Evolutionary conservation across 2,113 vertebrate species (phyloP), one percentile per base, ranked within the genome.

Genomic region (Acrocephalus arundinaceus): DNA sequence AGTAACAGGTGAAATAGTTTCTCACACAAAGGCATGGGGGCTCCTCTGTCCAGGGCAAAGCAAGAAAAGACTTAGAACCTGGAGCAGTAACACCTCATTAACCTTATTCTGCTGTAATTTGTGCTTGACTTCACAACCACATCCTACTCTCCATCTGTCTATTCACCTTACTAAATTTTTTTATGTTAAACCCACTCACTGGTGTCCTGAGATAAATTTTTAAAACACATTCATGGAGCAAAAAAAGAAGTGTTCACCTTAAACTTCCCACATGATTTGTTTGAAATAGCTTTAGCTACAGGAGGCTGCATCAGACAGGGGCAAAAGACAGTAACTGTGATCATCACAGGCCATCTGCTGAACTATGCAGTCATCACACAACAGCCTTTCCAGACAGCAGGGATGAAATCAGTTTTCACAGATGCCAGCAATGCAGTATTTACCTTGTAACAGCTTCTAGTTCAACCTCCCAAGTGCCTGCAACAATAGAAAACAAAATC

Each of bases 301-400:
- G 24, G 15, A 81, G 90, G 91, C 97, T 94, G 95, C 94, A 85
- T 97, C 97, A 97, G 97, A 97, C 19, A 96, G 95, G 87, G 96
- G 96, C 91, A 35, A 98, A 97, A 97, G 95, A 97, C 77, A 43
- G 22, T 25, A 51, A 22, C 27, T 4, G 1, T 37, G 68, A 70
- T 98, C 97, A 95, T 59, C 97, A 98, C 1, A 20, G 78, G 27
- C 24, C 6, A 91, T 97, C 97, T 95, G 97, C 87, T 97, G 97
- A 98, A 98, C 97, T 97, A 97, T 97, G 97, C 59, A 1, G 17
- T 97, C 97, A 98, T 97, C 97, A 97, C 71, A 73, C 6, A 62
- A 9, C 91, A 97, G 90, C 93, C 93, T 75, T 10, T 15, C 21
- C 62, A 37, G 4, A 51, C 4, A 49, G 5, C 35, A 37, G 14